Evolutionary conservation across 2,888 invertebrate genomes (phyloP), one percentile per base, ranked within the genome.

Genomic region (Andrena chrysosceles): DNA sequence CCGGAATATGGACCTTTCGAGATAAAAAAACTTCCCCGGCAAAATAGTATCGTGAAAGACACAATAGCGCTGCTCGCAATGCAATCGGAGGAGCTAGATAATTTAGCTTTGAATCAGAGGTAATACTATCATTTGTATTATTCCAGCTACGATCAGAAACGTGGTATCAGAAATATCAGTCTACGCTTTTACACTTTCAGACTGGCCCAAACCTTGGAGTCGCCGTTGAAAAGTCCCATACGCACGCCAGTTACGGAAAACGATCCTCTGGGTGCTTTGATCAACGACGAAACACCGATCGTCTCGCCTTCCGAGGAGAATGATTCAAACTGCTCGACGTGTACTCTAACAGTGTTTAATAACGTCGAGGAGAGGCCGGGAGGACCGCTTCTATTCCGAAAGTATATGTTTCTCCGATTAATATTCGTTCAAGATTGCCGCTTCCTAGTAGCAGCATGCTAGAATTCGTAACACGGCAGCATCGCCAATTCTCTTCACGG

Each of bases 231-330:
- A 84, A 94, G 93, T 89, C 94, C 94, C 20, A 88, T 92, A 23
- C 95, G 98, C 76, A 98, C 98, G 2, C 97, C 98, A 0, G 98
- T 99, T 0, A 97, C 98, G 0, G 96, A 97, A 91, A 98, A 98
- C 94, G 99, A 99, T 94, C 99, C 99, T 0, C 94, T 99, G 29
- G 99, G 98, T 6, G 98, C 98, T 4, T 95, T 98, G 1, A 91
- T 94, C 70, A 93, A 93, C 70, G 94, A 94, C 63, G 94, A 93
- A 72, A 94, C 94, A 23, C 94, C 94, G 2, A 91, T 94, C 66
- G 93, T 94, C 29, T 94, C 94, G 16, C 93, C 94, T 33, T 93
- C 93, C 48, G 94, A 93, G 63, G 94, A 94, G 78, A 94, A 94
- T 71, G 93, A 94, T 77, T 94, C 93, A 0, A 94, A 94, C 87